A percentile compares a stretch with the other conserved stretches of the same genome.
Evolutionary conservation across 2,888 invertebrate species (phyloP).

Genomic region (Dromius quadrimaculatus): DNA sequence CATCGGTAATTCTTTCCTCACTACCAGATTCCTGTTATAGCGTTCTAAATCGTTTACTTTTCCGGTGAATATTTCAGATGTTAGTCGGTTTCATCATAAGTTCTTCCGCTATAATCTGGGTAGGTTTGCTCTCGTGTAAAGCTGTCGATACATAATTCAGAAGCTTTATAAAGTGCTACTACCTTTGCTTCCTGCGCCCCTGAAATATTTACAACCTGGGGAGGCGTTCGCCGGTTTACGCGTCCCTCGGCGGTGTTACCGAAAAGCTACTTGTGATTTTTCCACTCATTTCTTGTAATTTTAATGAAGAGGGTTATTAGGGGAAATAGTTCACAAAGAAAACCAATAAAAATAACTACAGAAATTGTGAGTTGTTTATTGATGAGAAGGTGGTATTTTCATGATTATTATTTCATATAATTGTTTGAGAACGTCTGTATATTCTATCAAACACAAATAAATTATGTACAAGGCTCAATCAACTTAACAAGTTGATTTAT

Average conservation of each 20-base stretch:
- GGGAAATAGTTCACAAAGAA: no score
- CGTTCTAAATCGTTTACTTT: slow-evolving; percentile 9
- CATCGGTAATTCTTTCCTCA: no score
- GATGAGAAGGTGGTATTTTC: no score
- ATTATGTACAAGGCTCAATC: no score
- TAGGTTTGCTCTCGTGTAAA: slow-evolving; percentile 28
- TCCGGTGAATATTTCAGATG: background rate
- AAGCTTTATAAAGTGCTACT: slow-evolving; percentile 42
- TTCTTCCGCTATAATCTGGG: slow-evolving; percentile 46
- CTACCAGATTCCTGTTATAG: no score
- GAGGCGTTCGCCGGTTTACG: slow-evolving; percentile 23
- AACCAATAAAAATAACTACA: no score
- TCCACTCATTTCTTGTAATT: slow-evolving; percentile 25
- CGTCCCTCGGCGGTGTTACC: slow-evolving; percentile 12
- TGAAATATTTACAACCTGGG: slow-evolving; percentile 29
- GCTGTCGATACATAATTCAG: slow-evolving; percentile 53
- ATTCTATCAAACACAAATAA: no score
- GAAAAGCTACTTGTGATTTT: slow-evolving; percentile 36
- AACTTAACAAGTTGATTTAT: no score
- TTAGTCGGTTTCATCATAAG: slow-evolving; percentile 38
- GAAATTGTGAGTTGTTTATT: no score
- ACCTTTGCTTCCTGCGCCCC: background rate
- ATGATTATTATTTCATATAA: no score
- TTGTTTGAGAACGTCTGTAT: no score
- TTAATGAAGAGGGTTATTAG: no score